These are phyloP conservation scores for Rhagium mordax DNA, from an alignment of 2,888 invertebrate species.

Conservation along the genomic window DNA sequence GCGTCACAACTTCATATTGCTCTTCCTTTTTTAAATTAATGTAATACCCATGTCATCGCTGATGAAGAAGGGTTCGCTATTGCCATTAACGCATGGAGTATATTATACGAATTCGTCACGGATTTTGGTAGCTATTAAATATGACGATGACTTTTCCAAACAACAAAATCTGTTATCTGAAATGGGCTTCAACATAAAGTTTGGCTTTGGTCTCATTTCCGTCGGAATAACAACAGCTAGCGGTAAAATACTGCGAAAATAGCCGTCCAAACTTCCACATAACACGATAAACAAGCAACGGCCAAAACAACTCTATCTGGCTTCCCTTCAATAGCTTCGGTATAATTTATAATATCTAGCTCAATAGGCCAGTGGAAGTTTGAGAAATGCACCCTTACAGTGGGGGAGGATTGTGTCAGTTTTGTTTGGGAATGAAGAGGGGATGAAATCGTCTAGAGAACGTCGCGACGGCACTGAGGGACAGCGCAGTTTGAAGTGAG, in stretches of 20 bases:
- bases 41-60: too few species aligned
- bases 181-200: neutral
- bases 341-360: constrained; percentile 49
- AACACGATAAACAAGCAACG: constrained; percentile 1
- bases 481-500: constrained; percentile 23
- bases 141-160: too few species aligned
- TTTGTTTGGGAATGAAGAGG: constrained; percentile 44
- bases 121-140: too few species aligned
- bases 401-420: constrained; percentile 28
- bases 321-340: constrained; percentile 11
- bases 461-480: constrained; percentile 47
- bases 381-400: constrained; percentile 40
- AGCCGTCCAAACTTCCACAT: constrained; percentile 4
- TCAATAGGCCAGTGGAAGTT: constrained; percentile 62
- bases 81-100: too few species aligned
- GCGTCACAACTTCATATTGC: too few species aligned
- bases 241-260: constrained; percentile 1
- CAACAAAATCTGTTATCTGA: neutral
- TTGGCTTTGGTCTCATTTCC: neutral
- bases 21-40: too few species aligned
- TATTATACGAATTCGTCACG: too few species aligned
- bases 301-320: constrained; percentile 19
- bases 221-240: neutral
- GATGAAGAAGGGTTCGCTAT: too few species aligned
- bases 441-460: constrained; percentile 48